Percentiles rank a stretch among this genome's conserved stretches.
These are phyloP conservation scores for Leptinotarsa undecemlineata DNA, from an alignment of 1,140 invertebrate genomes.

Conservation along the genomic window DNA sequence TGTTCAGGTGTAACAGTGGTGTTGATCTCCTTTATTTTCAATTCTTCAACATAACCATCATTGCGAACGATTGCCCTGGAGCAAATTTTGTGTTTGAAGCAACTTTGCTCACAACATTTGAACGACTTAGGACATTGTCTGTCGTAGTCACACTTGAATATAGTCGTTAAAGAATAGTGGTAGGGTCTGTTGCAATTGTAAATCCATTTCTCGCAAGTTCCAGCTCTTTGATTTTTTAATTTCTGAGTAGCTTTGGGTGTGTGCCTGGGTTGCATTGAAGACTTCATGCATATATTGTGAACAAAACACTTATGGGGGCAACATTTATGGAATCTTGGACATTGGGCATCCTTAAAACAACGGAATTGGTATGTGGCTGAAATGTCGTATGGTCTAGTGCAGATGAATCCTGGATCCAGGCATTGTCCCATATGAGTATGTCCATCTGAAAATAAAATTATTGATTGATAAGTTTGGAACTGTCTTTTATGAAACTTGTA, in stretches of 20 bases:
- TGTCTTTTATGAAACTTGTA: too few species aligned
- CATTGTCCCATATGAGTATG: not conserved
- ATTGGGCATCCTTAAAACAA: constrained; percentile 17
- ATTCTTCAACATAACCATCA: constrained; percentile 11
- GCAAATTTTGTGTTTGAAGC: constrained; percentile 25
- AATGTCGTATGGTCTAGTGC: constrained; percentile 10
- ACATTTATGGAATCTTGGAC: constrained; percentile 17
- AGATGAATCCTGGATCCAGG: constrained; percentile 1
- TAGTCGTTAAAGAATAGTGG: not conserved
- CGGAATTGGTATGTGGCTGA: constrained; percentile 17
- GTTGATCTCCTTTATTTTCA: not conserved
- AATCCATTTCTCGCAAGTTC: constrained; percentile 5
- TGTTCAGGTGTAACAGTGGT: not conserved
- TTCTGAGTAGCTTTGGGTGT: not conserved
- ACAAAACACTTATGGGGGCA: constrained; percentile 13
- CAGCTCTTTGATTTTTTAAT: not conserved
- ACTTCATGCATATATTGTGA: constrained; percentile 13
- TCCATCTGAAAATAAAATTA: not conserved
- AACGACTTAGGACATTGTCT: constrained; percentile 18
- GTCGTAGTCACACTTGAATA: constrained; percentile 12
- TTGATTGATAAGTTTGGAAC: too few species aligned
- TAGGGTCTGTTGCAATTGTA: not conserved
- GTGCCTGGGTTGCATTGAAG: not conserved
- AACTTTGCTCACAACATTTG: constrained; percentile 22
- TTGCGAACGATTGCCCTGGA: not conserved